phyloP scores from a whole-genome alignment of 2,113 vertebrate species.

The Silurus asotus region DNA sequence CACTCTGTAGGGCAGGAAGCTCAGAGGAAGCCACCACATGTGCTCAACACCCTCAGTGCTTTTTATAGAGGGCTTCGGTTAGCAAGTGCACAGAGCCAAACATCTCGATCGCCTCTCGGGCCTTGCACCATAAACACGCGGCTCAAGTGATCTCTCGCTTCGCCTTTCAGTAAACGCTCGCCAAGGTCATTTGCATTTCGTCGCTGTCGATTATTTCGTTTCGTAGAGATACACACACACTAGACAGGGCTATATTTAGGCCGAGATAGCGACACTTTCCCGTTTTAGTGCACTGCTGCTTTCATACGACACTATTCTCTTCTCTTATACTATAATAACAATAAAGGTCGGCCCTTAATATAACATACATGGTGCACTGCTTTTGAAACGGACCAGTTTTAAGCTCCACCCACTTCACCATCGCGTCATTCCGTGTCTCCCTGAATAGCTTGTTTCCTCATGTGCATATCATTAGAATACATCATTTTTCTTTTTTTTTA shows the following conservation, averaged over 20 bases:
- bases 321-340: background rate
- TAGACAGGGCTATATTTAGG: background rate
- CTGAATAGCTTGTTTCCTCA: background rate
- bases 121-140: conserved; percentile 53
- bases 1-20: conserved; percentile 72
- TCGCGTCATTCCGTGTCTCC: background rate
- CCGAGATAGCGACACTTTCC: background rate
- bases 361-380: background rate
- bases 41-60: conserved; percentile 68
- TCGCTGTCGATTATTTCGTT: background rate
- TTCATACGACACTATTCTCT: background rate
- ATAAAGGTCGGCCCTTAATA: background rate
- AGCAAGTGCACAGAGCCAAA: conserved; percentile 61
- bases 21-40: conserved; percentile 74
- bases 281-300: background rate
- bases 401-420: background rate
- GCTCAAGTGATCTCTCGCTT: background rate
- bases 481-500: background rate
- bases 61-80: conserved; percentile 77
- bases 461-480: background rate
- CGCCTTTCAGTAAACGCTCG: background rate
- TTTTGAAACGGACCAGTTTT: background rate
- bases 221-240: background rate
- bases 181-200: background rate
- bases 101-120: conserved; percentile 51